phyloP scores from a whole-genome alignment of 2,888 invertebrate species.

The Pristionchus entomophagus region DNA sequence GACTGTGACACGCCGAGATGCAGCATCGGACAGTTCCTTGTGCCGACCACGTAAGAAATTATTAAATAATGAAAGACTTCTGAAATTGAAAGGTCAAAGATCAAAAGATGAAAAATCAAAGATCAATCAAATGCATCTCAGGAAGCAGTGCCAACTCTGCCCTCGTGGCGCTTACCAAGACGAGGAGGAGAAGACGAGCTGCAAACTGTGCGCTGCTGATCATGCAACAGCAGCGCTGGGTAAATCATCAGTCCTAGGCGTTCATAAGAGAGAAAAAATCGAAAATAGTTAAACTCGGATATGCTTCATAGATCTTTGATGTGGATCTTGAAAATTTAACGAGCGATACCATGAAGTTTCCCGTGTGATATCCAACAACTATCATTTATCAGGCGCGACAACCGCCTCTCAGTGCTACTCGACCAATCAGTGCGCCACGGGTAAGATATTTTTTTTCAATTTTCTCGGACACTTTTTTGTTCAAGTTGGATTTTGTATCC shows the following conservation, averaged over 20 bases:
- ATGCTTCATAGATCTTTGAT: no score
- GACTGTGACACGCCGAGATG: slow-evolving; percentile 91
- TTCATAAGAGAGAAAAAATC: no score
- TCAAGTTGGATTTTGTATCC: background rate
- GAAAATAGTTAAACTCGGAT: no score
- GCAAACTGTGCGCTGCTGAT: slow-evolving; percentile 91
- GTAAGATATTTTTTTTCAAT: background rate
- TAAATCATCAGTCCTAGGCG: slow-evolving; percentile 31
- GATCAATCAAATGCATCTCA: slow-evolving; percentile 53
- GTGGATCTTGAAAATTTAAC: no score
- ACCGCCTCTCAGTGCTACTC: slow-evolving; percentile 74
- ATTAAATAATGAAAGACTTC: no score
- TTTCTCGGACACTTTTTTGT: background rate
- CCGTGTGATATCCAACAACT: background rate
- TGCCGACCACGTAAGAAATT: slow-evolving; percentile 82
- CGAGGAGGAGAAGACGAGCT: slow-evolving; percentile 89
- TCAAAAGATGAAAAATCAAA: no score
- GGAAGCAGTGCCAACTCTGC: slow-evolving; percentile 90
- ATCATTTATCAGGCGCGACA: slow-evolving; percentile 66
- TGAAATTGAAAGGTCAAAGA: no score
- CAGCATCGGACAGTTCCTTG: slow-evolving; percentile 90
- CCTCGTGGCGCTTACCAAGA: slow-evolving; percentile 94
- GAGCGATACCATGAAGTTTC: background rate
- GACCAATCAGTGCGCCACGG: slow-evolving; percentile 75
- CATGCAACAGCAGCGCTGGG: slow-evolving; percentile 84